Conservation (phyloP, 2,888 invertebrate genomes). For the Volucella zonaria region DNA sequence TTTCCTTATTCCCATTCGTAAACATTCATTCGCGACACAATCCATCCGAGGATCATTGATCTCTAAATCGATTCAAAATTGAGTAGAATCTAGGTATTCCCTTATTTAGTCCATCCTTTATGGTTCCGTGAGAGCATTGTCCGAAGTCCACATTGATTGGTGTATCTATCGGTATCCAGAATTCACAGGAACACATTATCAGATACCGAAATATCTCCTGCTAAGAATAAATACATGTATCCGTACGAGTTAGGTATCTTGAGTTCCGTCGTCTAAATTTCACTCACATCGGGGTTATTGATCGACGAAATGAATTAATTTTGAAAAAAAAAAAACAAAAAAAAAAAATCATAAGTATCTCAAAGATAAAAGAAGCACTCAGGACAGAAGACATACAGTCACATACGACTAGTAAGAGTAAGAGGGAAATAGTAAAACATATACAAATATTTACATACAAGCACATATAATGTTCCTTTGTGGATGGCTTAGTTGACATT, state of each 20-base stretch:
- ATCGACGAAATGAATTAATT: conserved; percentile 65
- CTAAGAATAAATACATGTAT: background rate
- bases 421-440: conserved; percentile 2
- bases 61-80: conserved; percentile 24
- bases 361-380: conserved; percentile 56
- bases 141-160: conserved; percentile 26
- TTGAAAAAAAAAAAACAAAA: conserved; percentile 40
- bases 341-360: conserved; percentile 48
- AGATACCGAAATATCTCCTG: conserved; percentile 13
- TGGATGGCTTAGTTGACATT: conserved; percentile 71
- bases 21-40: conserved; percentile 22
- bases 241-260: background rate
- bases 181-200: conserved; percentile 34
- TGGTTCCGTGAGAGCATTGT: conserved; percentile 42
- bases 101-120: conserved; percentile 4
- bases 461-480: conserved; percentile 44
- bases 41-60: conserved; percentile 41
- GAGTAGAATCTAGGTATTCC: conserved; percentile 21
- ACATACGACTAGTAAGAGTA: background rate
- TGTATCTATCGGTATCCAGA: conserved; percentile 36
- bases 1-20: conserved; percentile 1
- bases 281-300: conserved; percentile 59
- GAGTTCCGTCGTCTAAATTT: conserved; percentile 5
- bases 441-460: conserved; percentile 19
- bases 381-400: conserved; percentile 28